These are phyloP conservation scores for Ectropis crepuscularia DNA, from an alignment of 2,888 invertebrate species.

Conservation along the genomic window DNA sequence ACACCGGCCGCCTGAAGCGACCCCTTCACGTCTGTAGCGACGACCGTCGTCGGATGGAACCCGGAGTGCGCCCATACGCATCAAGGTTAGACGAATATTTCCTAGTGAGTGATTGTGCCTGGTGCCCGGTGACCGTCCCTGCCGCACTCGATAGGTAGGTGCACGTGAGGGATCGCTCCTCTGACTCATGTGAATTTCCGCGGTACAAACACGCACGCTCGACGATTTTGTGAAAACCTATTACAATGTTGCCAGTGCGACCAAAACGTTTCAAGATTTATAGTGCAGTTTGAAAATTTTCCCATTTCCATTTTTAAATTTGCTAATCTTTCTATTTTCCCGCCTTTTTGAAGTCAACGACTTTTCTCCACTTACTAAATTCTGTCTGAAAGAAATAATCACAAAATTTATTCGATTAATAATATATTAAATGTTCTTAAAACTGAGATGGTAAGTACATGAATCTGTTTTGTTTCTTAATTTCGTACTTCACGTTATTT, in stretches of 20 bases:
- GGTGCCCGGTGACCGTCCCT: slow-evolving; percentile 59
- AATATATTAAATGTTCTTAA: too few species aligned
- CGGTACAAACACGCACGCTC: slow-evolving; percentile 44
- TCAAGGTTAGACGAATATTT: slow-evolving; percentile 84
- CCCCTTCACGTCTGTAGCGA: slow-evolving; percentile 77
- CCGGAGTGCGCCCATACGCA: slow-evolving; percentile 84
- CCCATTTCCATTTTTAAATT: slow-evolving; percentile 7
- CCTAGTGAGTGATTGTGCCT: slow-evolving; percentile 81
- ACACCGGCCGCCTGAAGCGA: slow-evolving; percentile 71
- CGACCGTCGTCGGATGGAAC: slow-evolving; percentile 82
- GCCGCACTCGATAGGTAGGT: slow-evolving; percentile 74
- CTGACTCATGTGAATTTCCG: slow-evolving; percentile 68
- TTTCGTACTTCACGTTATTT: too few species aligned
- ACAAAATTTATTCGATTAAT: too few species aligned
- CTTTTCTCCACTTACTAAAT: too few species aligned
- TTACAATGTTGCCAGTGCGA: slow-evolving; percentile 16
- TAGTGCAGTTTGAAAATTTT: neutral
- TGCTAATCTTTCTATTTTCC: slow-evolving; percentile 17
- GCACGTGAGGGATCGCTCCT: slow-evolving; percentile 63
- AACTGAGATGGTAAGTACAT: too few species aligned
- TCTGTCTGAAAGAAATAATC: too few species aligned
- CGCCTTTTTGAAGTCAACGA: neutral
- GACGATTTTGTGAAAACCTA: slow-evolving; percentile 34
- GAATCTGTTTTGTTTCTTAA: too few species aligned
- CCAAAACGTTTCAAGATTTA: neutral